Evolutionary conservation across 2,113 vertebrate genomes (phyloP).

Genomic region (Lophura nycthemera): DNA sequence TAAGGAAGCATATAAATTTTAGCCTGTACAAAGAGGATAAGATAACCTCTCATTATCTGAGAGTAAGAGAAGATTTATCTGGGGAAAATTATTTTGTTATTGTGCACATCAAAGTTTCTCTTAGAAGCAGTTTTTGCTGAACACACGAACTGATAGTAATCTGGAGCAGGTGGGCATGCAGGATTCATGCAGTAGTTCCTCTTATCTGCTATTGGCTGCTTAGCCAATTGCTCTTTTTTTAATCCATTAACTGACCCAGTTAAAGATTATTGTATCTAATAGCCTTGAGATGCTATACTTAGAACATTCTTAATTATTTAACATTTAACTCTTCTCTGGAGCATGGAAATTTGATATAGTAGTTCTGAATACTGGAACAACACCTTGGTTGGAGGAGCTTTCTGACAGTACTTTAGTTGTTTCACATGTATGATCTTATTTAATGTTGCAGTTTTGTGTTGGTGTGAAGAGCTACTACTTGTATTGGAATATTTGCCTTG

Average conservation of each 20-base stretch:
- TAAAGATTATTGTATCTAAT: conserved; percentile 13
- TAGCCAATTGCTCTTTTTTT: neutral
- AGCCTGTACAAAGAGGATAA: neutral
- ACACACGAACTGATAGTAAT: neutral
- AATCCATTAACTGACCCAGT: neutral
- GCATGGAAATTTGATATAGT: neutral
- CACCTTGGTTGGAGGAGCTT: neutral
- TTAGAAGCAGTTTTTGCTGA: neutral
- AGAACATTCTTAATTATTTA: conserved; percentile 64
- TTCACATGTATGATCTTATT: neutral
- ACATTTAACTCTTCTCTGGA: conserved; percentile 4
- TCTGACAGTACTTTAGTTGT: neutral
- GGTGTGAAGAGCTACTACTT: neutral
- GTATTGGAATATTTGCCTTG: neutral
- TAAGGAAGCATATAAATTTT: neutral
- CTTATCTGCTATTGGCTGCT: neutral
- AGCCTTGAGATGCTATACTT: conserved; percentile 24
- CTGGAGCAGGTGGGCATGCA: neutral
- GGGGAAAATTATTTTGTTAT: neutral
- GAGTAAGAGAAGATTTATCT: neutral
- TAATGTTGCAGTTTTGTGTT: neutral
- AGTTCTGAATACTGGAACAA: neutral
- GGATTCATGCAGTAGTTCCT: neutral
- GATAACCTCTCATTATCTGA: neutral
- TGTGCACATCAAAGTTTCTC: neutral